Evolutionary conservation across 2,797 vertebrate species (phyloP), one percentile per base, ranked within the genome.

Genomic region (Poecile montanus): DNA sequence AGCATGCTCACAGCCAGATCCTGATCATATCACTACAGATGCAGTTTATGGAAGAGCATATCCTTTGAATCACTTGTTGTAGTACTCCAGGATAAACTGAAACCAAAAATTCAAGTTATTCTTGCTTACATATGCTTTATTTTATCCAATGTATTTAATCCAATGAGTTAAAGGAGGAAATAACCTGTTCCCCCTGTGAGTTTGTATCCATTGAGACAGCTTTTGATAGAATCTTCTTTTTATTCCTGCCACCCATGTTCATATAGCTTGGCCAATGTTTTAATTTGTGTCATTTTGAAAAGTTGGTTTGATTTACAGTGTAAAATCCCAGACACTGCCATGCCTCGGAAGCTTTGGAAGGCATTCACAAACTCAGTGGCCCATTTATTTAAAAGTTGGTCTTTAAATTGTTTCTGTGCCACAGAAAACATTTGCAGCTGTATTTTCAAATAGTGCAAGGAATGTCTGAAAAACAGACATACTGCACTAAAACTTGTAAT

Each of bases 401-500:
- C 9, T 89, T 89, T 89, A 63, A 58, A 27, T 29, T 74, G 10
- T 44, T 81, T 78, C 58, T 65, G 23, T 63, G 38, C 7, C 40
- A 85, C 58, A 65, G 45, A 42, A 79, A 50, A 50, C 16, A 63
- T 47, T 85, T 61, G 38, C 32, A 85, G 12, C 7, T 2, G 0
- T 40, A 22, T 72, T 94, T 96, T 82, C 42, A 68, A 42, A 50
- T 16, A 62, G 10, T 18, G 12, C 13, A 72, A 75, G 48, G 36
- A 56, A 54, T 38, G 6, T 48, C 30, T 78, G 71, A 85, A 76
- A 68, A n/a, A 30, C 47, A 81, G 36, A 34, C 11, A 45, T 21
- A 38, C 5, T 2, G 0, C 27, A 25, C 18, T 38, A 47, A 89
- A 34, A 45, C 8, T 34, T 0, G 1, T n/a, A 56, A 74, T 81